Percentiles rank a stretch among this genome's conserved stretches.
These are phyloP conservation scores for Nicator chloris DNA, from an alignment of 2,113 vertebrate species.

Conservation along the genomic window DNA sequence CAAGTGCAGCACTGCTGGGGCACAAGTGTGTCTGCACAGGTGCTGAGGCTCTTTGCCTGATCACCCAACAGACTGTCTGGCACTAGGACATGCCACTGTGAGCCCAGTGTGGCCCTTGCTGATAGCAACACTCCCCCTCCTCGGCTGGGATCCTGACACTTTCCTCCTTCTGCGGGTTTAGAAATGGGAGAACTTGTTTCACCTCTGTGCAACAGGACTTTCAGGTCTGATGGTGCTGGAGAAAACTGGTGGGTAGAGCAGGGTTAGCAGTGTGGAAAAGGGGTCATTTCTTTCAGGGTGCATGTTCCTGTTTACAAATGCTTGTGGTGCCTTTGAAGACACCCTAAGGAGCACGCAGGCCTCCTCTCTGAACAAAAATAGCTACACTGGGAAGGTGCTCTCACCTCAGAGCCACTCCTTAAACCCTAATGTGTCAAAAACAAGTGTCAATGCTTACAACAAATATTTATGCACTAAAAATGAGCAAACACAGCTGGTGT, in stretches of 20 bases:
- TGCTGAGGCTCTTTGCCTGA: neutral
- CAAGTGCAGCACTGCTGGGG: neutral
- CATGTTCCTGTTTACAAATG: neutral
- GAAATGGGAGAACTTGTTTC: neutral
- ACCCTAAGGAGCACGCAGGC: neutral
- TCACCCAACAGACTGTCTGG: neutral
- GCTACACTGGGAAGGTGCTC: neutral
- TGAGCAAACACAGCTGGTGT: neutral
- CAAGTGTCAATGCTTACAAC: neutral
- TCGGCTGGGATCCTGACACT: rapidly evolving
- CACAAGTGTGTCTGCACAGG: neutral
- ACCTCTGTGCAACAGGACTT: neutral
- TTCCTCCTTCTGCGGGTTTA: neutral
- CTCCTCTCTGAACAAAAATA: neutral
- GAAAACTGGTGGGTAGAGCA: neutral
- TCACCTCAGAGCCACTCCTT: neutral
- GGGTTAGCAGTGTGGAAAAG: neutral
- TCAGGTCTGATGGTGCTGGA: neutral
- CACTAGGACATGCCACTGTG: neutral
- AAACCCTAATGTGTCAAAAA: neutral
- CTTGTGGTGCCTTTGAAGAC: neutral
- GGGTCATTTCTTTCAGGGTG: neutral
- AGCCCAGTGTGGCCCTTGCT: neutral
- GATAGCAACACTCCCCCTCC: neutral
- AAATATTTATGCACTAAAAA: neutral